These are phyloP conservation scores for Gallinago stenura DNA, from an alignment of 2,797 vertebrate species.

Conservation along the genomic window DNA sequence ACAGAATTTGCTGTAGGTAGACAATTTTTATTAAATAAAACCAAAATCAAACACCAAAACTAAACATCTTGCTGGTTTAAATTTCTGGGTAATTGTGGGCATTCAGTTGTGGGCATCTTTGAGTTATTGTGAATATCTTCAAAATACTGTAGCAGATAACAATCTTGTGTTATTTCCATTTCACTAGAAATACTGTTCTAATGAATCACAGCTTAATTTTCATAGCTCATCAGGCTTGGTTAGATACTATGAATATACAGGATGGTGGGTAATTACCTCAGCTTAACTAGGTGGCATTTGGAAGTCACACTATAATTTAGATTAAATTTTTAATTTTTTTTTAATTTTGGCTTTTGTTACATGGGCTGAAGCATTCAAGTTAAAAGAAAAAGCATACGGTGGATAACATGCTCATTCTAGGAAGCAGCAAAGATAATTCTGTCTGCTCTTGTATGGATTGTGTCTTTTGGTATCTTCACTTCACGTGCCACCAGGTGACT, in stretches of 20 bases:
- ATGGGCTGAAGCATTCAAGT: not conserved
- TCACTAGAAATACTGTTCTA: not conserved
- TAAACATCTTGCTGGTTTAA: not conserved
- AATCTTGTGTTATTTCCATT: not conserved
- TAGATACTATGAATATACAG: not conserved
- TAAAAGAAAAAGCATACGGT: not conserved
- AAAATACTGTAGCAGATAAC: not conserved
- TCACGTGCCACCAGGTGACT: not conserved
- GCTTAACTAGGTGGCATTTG: not conserved
- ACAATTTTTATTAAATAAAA: not conserved
- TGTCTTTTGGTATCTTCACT: not conserved
- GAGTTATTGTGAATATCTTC: not conserved
- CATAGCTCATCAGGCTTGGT: not conserved
- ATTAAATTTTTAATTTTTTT: not conserved
- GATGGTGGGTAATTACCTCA: not conserved
- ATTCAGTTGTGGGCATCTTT: not conserved
- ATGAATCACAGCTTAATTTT: not conserved
- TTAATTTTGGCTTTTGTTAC: not conserved
- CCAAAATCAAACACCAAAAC: not conserved
- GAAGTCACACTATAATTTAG: not conserved
- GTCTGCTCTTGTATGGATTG: not conserved
- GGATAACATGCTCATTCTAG: not conserved
- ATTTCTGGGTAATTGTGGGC: not conserved
- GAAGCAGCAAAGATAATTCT: not conserved
- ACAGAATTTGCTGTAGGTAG: not conserved